Conservation (phyloP, 1,140 invertebrate species). For the Mycetomoellerius zeteki region DNA sequence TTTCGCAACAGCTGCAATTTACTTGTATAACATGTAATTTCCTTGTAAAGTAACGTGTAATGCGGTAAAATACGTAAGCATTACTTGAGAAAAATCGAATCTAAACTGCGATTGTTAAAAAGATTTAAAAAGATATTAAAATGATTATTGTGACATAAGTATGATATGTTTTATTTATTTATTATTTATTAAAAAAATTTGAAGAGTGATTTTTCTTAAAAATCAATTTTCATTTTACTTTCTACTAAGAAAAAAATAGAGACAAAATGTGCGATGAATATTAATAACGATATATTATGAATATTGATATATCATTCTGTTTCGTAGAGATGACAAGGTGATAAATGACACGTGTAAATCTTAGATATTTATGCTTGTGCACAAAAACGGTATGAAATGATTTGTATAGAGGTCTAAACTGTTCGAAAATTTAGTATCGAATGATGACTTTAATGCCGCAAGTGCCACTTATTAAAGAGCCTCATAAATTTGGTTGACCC, state of each 20-base stretch:
- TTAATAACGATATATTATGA: background rate
- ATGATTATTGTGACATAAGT: background rate
- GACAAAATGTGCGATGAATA: background rate
- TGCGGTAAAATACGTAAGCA: background rate
- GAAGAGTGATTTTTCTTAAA: background rate
- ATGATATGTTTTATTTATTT: no score
- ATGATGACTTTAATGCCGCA: slow-evolving; percentile 46
- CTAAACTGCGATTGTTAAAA: background rate
- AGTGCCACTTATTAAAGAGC: slow-evolving; percentile 53
- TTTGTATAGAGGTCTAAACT: background rate
- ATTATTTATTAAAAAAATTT: background rate
- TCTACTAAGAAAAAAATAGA: background rate
- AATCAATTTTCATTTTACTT: background rate
- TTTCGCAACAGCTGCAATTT: slow-evolving; percentile 29
- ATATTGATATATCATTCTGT: background rate
- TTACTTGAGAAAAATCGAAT: background rate
- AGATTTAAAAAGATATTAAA: slow-evolving; percentile 6
- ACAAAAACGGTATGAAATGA: background rate
- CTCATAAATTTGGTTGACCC: slow-evolving; percentile 54
- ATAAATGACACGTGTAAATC: slow-evolving; percentile 11
- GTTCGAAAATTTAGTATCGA: slow-evolving; percentile 48
- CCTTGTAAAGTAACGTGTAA: slow-evolving; percentile 11
- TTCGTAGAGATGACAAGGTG: background rate
- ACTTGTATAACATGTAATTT: slow-evolving; percentile 31
- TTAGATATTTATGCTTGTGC: background rate